A percentile compares a stretch with the other conserved stretches of the same genome.
Conservation (phyloP, 1,140 invertebrate species). For the Platorchestia sp. region DNA sequence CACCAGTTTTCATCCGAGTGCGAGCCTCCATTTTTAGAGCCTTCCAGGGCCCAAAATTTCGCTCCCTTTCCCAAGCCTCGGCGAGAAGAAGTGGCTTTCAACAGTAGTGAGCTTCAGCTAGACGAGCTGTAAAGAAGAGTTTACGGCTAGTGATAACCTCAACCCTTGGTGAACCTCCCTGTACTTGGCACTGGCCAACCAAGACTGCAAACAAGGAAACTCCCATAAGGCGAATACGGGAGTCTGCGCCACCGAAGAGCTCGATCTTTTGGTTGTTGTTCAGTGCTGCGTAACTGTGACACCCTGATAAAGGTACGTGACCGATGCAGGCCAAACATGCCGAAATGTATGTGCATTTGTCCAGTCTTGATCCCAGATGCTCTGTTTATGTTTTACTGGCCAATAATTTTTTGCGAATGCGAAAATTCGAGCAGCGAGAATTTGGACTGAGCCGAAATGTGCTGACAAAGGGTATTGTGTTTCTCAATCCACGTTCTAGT, state of each 20-base stretch:
- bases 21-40: neutral
- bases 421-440: neutral
- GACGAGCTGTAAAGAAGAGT: conserved; percentile 46
- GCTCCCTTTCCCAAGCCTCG: neutral
- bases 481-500: too few species aligned
- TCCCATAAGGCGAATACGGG: neutral
- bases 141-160: conserved; percentile 43
- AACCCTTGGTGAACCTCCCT: neutral
- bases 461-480: too few species aligned
- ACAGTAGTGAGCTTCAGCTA: neutral
- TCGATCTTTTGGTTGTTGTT: neutral
- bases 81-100: conserved; percentile 43
- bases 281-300: neutral
- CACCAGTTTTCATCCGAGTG: neutral
- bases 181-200: neutral
- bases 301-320: neutral
- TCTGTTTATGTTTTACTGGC: neutral
- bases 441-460: too few species aligned
- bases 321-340: neutral
- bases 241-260: neutral
- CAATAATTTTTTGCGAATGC: neutral
- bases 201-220: neutral
- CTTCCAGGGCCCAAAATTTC: neutral
- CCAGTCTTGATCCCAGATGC: too few species aligned
- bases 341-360: neutral